Percentiles rank a stretch among this genome's conserved stretches.
phyloP scores from a whole-genome alignment of 1,140 invertebrate species.

The Campodea augens region DNA sequence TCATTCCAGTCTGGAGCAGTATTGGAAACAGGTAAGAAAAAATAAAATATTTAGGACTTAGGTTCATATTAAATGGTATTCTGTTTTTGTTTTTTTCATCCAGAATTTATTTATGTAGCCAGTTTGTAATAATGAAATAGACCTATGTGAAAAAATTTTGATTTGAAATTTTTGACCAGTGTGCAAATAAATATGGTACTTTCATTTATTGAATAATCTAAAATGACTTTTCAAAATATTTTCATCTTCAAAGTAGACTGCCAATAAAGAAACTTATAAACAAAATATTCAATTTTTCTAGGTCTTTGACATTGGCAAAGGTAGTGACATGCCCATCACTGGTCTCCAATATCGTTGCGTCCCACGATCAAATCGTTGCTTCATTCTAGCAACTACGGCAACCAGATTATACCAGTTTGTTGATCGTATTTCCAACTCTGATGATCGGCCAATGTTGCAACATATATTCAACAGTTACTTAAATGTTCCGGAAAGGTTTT shows the following conservation, averaged over 20 bases:
- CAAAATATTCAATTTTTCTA: constrained; percentile 19
- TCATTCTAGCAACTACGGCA: constrained; percentile 65
- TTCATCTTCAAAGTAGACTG: too few relatives aligned
- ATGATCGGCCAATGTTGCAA: constrained; percentile 60
- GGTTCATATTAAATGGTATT: not conserved
- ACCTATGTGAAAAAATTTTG: not conserved
- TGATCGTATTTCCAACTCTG: constrained; percentile 41
- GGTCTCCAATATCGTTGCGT: constrained; percentile 59
- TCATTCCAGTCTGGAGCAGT: constrained; percentile 52
- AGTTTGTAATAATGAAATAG: not conserved
- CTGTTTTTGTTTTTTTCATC: not conserved
- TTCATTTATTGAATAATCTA: too few relatives aligned
- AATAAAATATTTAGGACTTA: not conserved
- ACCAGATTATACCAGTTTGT: constrained; percentile 70
- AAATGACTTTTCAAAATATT: too few relatives aligned
- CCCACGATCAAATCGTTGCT: constrained; percentile 43
- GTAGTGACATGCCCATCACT: constrained; percentile 53
- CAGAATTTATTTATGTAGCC: not conserved
- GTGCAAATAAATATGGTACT: too few relatives aligned
- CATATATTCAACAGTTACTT: constrained; percentile 66
- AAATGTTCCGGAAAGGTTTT: constrained; percentile 44
- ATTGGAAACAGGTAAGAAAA: constrained; percentile 59
- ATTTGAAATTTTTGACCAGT: not conserved
- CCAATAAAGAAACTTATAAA: too few relatives aligned
- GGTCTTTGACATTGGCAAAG: constrained; percentile 72